Base-by-base conservation (phyloP, 2,888 invertebrate species). In the Nephrocerus scutellatus region DNA sequence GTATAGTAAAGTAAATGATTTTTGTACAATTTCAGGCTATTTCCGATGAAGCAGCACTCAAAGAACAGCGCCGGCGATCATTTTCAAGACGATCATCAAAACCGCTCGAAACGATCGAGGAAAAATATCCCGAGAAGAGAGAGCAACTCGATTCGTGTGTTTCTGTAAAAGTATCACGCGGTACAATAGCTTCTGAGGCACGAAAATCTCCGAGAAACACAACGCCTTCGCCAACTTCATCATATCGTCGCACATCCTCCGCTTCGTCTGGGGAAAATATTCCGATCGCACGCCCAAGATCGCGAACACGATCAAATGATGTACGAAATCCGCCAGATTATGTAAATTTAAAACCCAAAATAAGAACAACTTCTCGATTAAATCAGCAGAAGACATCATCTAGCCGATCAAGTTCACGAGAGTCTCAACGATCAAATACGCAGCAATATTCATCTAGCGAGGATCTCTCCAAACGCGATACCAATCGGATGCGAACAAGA, bases 31-130 rank as follows among this genome's bases (percentile, higher is more conserved):
- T 30, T 15, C 56, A 74, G 66, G 74, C 74, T 16, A 73, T 76
- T 14, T 71, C 72, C 10, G 73, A 74, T 48, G 75, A 74, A 40
- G 61, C 64, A 13, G 60, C 61, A 19, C 53, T 60, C 42, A 67
- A 66, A 49, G 63, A 66, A 55, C 59, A 66, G 59, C 53, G 59
- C 47, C 59, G 66, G 43, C 56, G 59, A 12, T 61, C 59, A 39
- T 46, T 60, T 41, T 58, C 62, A 25, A 53, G 62, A 13, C 61
- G 60, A 41, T 59, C 57, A 33, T 53, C 58, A 21, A 62, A 61
- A 19, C 65, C 66, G 1, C 52, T 69, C 19, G 68, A 66, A 35
- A 68, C 69, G 21, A 69, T 69, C 21, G 63, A 63, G 36, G 68
- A 68, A 42, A 64, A 63, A 42, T 49, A 54, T 2, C 44, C 54